Evolutionary conservation across 2,113 vertebrate genomes (phyloP).

Genomic region (Corythornis vintsioides): DNA sequence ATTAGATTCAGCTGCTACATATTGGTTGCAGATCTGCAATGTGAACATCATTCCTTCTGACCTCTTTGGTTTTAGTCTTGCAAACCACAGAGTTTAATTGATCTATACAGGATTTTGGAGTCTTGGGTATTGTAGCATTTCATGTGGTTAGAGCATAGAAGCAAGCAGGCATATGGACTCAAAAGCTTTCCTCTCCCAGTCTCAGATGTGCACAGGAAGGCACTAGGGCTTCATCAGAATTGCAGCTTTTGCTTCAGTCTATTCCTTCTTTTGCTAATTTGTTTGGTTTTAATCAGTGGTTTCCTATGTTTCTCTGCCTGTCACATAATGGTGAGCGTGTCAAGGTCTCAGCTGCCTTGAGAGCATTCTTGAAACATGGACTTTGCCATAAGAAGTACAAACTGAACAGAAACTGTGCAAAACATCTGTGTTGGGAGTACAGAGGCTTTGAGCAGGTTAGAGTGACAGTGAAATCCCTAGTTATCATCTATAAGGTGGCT

Average conservation of each 20-base stretch:
- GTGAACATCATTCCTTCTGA: not conserved
- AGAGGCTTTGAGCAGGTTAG: not conserved
- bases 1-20: not conserved
- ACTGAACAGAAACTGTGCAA: not conserved
- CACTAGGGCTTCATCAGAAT: not conserved
- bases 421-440: not conserved
- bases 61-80: not conserved
- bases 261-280: conserved; percentile 20
- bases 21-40: not conserved
- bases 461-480: not conserved
- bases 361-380: not conserved
- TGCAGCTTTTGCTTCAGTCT: conserved; percentile 1
- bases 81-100: not conserved
- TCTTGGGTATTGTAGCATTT: not conserved
- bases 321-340: not conserved
- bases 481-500: not conserved
- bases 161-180: not conserved
- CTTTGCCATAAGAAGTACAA: not conserved
- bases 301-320: not conserved
- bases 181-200: not conserved
- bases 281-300: conserved; percentile 22
- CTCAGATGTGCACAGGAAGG: not conserved
- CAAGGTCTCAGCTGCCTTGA: conserved; percentile 3
- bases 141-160: not conserved
- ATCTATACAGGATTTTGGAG: not conserved